phyloP scores from a whole-genome alignment of 2,888 invertebrate species.

The Ischnura elegans region DNA sequence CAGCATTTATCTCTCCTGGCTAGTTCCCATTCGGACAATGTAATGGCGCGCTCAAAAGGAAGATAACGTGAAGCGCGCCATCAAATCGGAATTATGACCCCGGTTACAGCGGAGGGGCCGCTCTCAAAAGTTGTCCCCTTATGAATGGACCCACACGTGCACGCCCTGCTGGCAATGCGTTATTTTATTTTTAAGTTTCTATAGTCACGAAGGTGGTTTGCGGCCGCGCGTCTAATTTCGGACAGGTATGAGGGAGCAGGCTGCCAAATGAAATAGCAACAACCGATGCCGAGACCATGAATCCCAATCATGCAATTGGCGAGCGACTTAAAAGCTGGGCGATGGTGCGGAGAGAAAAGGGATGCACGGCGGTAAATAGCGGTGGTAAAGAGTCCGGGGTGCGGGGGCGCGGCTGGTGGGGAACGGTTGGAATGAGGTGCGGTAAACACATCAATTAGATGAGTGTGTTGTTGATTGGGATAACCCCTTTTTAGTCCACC shows the following conservation, averaged over 20 bases:
- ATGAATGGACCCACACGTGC: constrained; percentile 9
- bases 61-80: background rate
- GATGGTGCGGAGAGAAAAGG: background rate
- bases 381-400: too few species aligned
- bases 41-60: background rate
- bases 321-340: background rate
- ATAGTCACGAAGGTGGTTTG: background rate
- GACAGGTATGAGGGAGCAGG: background rate
- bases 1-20: background rate
- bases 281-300: constrained; percentile 16
- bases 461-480: background rate
- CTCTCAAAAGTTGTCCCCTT: background rate
- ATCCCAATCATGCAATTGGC: constrained; percentile 16
- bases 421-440: background rate
- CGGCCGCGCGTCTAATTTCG: background rate
- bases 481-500: background rate
- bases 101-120: background rate
- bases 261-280: background rate
- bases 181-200: constrained; percentile 16
- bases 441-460: constrained; percentile 10
- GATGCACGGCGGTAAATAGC: background rate
- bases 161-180: background rate
- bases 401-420: background rate
- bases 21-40: background rate
- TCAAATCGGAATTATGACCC: background rate